Percentiles rank a stretch among this genome's conserved stretches.
Evolutionary conservation across 2,797 vertebrate species (phyloP).

Genomic region (Lycodopsis pacificus): DNA sequence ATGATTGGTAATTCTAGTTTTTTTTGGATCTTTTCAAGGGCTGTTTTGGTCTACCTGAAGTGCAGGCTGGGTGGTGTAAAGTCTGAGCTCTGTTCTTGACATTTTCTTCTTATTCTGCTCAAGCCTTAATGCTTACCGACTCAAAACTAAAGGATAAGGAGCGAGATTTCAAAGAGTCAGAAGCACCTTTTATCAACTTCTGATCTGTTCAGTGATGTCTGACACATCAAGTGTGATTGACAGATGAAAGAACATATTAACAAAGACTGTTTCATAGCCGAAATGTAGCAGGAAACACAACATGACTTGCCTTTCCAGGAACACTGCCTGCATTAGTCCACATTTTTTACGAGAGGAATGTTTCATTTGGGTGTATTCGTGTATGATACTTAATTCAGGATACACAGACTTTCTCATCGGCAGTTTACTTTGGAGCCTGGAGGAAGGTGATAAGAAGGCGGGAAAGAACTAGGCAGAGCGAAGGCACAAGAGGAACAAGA

Average conservation of each 20-base stretch:
- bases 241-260: background rate
- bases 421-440: conserved; percentile 27
- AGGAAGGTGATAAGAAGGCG: conserved; percentile 36
- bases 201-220: background rate
- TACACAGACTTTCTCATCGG: conserved; percentile 7
- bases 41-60: conserved; percentile 25
- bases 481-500: conserved; percentile 9
- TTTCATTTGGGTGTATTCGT: background rate
- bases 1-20: background rate
- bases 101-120: conserved; percentile 16
- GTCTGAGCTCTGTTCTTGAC: conserved; percentile 3
- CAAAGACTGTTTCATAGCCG: background rate
- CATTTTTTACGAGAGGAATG: background rate
- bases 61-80: conserved; percentile 29
- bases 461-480: background rate
- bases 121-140: background rate
- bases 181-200: background rate
- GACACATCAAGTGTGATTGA: background rate
- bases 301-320: conserved; percentile 1
- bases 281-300: background rate
- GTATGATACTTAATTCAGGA: conserved; percentile 1
- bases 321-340: conserved; percentile 7
- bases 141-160: background rate
- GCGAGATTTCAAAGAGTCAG: background rate
- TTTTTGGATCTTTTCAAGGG: conserved; percentile 20